Evolutionary conservation across 1,140 invertebrate genomes (phyloP).

Genomic region (Drosophila pachea): DNA sequence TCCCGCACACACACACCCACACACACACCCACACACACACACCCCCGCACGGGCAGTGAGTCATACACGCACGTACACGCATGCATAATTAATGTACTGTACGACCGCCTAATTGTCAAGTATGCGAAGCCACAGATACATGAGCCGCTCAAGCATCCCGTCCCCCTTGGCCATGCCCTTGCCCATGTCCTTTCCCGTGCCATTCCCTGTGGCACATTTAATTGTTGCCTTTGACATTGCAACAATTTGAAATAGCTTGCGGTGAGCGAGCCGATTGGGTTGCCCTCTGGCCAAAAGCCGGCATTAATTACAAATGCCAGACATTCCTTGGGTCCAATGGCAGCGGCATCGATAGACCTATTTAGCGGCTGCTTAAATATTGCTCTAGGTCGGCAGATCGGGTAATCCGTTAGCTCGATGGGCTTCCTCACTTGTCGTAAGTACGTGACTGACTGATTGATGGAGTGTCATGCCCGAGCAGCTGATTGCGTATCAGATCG

Average conservation of each 20-base stretch:
- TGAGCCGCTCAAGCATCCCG: background rate
- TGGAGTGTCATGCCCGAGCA: background rate
- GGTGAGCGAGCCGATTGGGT: background rate
- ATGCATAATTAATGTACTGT: constrained; percentile 69
- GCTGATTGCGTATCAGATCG: background rate
- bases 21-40: constrained; percentile 22
- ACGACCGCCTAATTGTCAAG: constrained; percentile 62
- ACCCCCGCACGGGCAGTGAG: constrained; percentile 8
- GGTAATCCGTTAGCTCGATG: background rate
- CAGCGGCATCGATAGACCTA: background rate
- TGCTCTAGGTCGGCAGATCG: constrained; percentile 1
- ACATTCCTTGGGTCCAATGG: constrained; percentile 4
- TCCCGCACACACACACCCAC: constrained; percentile 12
- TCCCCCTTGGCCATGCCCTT: too few relatives aligned
- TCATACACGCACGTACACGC: constrained; percentile 33
- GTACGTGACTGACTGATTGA: background rate
- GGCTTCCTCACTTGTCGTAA: background rate
- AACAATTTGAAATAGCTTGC: constrained; percentile 51
- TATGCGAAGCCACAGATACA: constrained; percentile 46
- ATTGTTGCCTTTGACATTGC: constrained; percentile 70
- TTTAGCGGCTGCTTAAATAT: constrained; percentile 3
- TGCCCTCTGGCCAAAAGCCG: constrained; percentile 14
- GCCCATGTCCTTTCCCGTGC: too few relatives aligned
- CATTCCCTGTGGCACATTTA: constrained; percentile 32
- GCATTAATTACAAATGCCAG: constrained; percentile 61